Evolutionary conservation across 2,888 invertebrate species (phyloP).

Genomic region (Noctua pronuba): DNA sequence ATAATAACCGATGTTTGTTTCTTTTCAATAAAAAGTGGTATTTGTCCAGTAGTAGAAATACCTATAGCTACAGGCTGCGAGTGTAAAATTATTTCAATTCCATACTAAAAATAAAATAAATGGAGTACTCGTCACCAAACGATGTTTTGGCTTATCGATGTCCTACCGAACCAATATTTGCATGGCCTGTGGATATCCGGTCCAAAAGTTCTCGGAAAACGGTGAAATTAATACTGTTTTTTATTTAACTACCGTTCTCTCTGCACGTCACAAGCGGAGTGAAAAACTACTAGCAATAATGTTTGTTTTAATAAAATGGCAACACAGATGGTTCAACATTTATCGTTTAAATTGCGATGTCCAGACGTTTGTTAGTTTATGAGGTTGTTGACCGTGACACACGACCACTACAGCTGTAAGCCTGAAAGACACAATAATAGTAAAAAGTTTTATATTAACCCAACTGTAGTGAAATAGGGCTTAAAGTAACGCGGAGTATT

Average conservation of each 20-base stretch:
- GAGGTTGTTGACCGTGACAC: conserved; percentile 30
- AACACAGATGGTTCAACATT: conserved; percentile 2
- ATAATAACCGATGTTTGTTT: neutral
- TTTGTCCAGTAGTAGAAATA: neutral
- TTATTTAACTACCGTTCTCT: neutral
- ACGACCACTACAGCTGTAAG: conserved; percentile 15
- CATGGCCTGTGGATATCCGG: neutral
- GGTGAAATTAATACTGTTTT: neutral
- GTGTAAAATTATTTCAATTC: neutral
- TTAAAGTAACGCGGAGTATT: neutral
- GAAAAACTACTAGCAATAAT: conserved; percentile 24
- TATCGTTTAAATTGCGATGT: conserved; percentile 13
- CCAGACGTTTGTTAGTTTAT: conserved; percentile 36
- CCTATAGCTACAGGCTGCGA: neutral
- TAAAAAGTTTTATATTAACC: conserved; percentile 38
- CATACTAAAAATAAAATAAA: neutral
- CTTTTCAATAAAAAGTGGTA: neutral
- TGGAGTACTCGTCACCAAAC: neutral
- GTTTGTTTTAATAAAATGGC: conserved; percentile 6
- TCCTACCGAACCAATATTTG: neutral
- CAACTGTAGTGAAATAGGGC: conserved; percentile 2
- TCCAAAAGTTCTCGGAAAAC: neutral
- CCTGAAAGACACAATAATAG: conserved; percentile 1
- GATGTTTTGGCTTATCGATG: neutral
- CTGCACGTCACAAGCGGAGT: conserved; percentile 7